Evolutionary conservation across 1,140 invertebrate genomes (phyloP).

Genomic region (Ceratosolen fusciceps): DNA sequence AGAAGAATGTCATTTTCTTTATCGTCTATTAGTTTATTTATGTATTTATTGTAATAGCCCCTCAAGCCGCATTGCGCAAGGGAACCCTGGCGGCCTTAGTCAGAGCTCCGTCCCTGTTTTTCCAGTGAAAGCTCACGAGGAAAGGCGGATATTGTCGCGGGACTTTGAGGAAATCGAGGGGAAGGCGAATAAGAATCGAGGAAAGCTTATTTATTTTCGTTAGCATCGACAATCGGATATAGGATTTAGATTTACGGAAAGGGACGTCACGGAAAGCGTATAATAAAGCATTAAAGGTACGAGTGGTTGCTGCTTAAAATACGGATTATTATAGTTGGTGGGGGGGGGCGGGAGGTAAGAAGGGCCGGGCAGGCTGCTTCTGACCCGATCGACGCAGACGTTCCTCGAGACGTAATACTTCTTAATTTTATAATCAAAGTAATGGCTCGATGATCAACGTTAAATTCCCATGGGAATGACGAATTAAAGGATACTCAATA

Average conservation of each 20-base stretch:
- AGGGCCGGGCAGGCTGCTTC: not conserved
- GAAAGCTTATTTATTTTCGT: too few species aligned
- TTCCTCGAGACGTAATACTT: not conserved
- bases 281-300: not conserved
- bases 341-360: too few species aligned
- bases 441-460: not conserved
- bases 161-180: too few species aligned
- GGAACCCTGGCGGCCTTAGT: not conserved
- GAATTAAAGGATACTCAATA: not conserved
- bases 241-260: too few species aligned
- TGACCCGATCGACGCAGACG: not conserved
- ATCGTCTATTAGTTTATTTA: too few species aligned
- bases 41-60: not conserved
- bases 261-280: too few species aligned
- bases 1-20: slow-evolving; percentile 23
- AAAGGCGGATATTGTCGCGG: too few species aligned
- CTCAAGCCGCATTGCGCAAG: not conserved
- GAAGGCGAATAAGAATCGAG: too few species aligned
- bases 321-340: not conserved
- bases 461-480: not conserved
- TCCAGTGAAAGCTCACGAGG: too few species aligned
- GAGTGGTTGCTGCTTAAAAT: not conserved
- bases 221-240: too few species aligned
- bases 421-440: not conserved
- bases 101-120: too few species aligned